These are phyloP conservation scores for Mystacides longicornis DNA, from an alignment of 2,888 invertebrate genomes.

Conservation along the genomic window DNA sequence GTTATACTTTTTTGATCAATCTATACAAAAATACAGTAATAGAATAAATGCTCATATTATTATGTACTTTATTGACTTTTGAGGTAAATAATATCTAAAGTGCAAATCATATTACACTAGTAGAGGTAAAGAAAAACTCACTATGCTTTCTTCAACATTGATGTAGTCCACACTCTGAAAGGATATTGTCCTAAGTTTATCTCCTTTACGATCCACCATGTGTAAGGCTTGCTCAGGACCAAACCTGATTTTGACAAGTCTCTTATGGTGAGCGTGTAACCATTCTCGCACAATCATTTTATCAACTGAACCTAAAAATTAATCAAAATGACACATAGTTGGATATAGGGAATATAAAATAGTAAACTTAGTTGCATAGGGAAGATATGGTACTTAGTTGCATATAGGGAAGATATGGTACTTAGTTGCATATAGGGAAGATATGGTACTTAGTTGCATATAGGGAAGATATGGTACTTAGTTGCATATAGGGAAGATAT, in stretches of 20 bases:
- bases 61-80: too few species aligned
- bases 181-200: constrained; percentile 76
- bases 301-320: constrained; percentile 60
- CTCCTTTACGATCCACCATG: constrained; percentile 86
- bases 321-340: neutral
- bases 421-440: too few species aligned
- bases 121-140: constrained; percentile 34
- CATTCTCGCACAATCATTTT: constrained; percentile 92
- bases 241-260: constrained; percentile 81
- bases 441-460: too few species aligned
- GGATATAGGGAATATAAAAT: too few species aligned
- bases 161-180: constrained; percentile 70
- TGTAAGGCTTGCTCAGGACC: constrained; percentile 83
- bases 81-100: too few species aligned
- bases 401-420: too few species aligned
- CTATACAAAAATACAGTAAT: too few species aligned
- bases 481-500: too few species aligned
- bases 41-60: neutral
- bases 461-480: too few species aligned
- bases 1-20: too few species aligned
- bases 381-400: too few species aligned
- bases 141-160: constrained; percentile 86
- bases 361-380: too few species aligned
- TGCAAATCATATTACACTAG: neutral
- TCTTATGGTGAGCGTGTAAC: constrained; percentile 86